Evolutionary conservation across 2,113 vertebrate genomes (phyloP), one percentile per base, ranked within the genome.

Genomic region (Lasiurus cinereus): DNA sequence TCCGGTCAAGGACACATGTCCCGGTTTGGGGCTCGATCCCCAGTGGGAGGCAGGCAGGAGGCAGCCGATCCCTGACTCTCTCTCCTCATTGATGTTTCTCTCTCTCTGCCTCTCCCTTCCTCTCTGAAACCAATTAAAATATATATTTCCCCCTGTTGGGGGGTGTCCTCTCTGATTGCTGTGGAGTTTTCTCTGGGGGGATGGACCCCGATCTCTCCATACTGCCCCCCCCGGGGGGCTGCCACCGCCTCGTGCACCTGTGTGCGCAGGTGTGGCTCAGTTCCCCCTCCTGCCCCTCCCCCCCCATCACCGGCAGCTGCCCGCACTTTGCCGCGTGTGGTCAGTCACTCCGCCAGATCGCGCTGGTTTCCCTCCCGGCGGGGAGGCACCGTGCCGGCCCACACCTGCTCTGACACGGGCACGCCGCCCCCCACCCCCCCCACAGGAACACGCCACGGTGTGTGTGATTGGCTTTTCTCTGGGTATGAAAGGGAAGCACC

Each of bases 371-470:
- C 1, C 46, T 54, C 80, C 33, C 9, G 29, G 50, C 19, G 5
- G 19, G 54, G 27, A 29, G 33, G 6, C 1, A 62, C 22, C 0
- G 2, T 36, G 16, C 22, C 3, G 12, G 3, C 36, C 31, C n/a
- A 24, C 39, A 52, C 5, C 39, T 69, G 66, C 27, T 52, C n/a
- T 59, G 21, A 36, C n/a, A 2, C 27, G 43, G 18, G n/a, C 8
- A 6, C 39, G 39, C 39, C 39, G 39, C 39, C 39, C 39, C 39
- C 39, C 39, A 5, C 62, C 22, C 21, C 36, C 80, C 70, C 48
- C 54, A 14, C 22, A n/a, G 22, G 27, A 78, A 66, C 54, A 59
- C 10, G 14, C 36, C 48, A 5, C 39, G 33, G 31, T 50, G 76
- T 33, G 39, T 54, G 52, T 56, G 14, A 39, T 6, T 50, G 8